A percentile compares a stretch with the other conserved stretches of the same genome.
phyloP scores from a whole-genome alignment of 2,113 vertebrate species.

The Pyrgilauda ruficollis region DNA sequence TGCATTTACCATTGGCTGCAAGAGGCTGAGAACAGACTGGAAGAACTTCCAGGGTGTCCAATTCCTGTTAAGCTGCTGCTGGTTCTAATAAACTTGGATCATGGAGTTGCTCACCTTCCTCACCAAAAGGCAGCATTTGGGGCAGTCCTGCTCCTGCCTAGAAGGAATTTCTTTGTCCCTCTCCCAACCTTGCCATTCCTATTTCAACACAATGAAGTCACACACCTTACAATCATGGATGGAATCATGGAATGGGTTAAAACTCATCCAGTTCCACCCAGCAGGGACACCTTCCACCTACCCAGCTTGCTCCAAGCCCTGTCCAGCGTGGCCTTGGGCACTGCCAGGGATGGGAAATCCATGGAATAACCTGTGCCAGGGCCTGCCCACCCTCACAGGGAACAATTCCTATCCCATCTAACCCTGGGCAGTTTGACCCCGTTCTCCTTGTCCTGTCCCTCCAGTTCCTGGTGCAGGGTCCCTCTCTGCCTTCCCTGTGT shows the following conservation, averaged over 20 bases:
- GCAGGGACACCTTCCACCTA: neutral
- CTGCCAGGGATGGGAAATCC: neutral
- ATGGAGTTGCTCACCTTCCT: neutral
- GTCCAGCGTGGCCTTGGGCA: neutral
- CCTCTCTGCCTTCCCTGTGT: neutral
- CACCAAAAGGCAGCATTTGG: neutral
- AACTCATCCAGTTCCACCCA: accelerated
- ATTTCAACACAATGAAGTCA: neutral
- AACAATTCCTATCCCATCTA: accelerated
- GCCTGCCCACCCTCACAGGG: accelerated
- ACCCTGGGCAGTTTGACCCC: accelerated
- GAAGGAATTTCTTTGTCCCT: neutral
- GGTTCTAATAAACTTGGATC: neutral
- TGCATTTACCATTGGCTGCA: neutral
- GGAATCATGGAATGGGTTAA: neutral
- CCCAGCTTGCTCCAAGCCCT: neutral
- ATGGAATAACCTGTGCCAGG: neutral
- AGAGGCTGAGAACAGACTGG: neutral
- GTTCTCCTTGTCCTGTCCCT: neutral
- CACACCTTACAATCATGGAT: neutral
- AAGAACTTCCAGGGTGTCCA: neutral
- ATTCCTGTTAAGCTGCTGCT: neutral
- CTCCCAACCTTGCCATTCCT: neutral
- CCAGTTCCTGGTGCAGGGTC: neutral
- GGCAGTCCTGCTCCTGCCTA: neutral